Evolutionary conservation across 92 coral and sea anemone species (phyloP).

Genomic region (Blastomussa wellsi): DNA sequence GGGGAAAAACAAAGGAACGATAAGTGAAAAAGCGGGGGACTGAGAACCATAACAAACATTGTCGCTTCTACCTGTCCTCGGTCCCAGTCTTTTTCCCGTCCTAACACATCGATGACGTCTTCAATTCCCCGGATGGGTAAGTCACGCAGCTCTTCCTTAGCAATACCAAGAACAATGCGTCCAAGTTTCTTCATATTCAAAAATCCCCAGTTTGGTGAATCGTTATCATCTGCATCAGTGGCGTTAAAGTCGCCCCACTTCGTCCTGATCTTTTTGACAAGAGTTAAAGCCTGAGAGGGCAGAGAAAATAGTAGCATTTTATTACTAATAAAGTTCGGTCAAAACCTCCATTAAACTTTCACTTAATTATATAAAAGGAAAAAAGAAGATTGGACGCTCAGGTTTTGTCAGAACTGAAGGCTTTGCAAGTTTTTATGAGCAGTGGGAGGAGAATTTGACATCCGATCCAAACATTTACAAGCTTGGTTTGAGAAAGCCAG

Average conservation of each 20-base stretch:
- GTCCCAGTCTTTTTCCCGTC: constrained; percentile 89
- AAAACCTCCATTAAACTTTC: no score
- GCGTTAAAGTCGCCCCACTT: constrained; percentile 89
- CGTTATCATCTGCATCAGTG: constrained; percentile 74
- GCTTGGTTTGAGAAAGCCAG: not conserved
- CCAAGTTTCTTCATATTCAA: constrained; percentile 82
- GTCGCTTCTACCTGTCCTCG: constrained; percentile 83
- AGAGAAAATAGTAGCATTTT: not conserved
- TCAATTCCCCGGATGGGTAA: constrained; percentile 96
- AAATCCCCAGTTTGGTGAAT: constrained; percentile 94
- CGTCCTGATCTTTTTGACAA: constrained; percentile 76
- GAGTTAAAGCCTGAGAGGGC: constrained; percentile 60
- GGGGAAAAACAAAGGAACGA: not conserved
- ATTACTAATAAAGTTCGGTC: no score
- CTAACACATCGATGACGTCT: constrained; percentile 86
- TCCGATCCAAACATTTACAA: not conserved
- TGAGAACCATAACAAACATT: not conserved
- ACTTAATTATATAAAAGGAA: no score
- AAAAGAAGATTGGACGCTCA: no score
- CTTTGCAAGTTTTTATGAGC: no score
- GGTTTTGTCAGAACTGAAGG: no score
- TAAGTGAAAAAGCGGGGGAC: not conserved
- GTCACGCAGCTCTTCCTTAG: constrained; percentile 87
- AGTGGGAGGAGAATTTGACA: no score
- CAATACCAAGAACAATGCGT: constrained; percentile 85